Conservation (phyloP, 2,888 invertebrate species). For the Heliconius cydno region DNA sequence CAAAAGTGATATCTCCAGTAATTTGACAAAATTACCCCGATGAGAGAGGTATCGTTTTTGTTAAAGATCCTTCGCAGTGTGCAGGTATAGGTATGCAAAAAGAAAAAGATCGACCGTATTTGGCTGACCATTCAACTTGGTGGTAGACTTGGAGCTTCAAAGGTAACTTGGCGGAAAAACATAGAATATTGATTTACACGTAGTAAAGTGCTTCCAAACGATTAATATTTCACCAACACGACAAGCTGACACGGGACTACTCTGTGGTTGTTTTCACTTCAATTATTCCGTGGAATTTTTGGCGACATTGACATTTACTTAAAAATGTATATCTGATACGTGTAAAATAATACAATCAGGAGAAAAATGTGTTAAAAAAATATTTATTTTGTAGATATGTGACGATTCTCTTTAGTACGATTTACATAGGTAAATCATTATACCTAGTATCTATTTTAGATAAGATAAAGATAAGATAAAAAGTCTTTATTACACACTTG, state of each 20-base stretch:
- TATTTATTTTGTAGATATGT: neutral
- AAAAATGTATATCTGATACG: constrained; percentile 16
- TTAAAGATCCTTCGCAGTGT: constrained; percentile 43
- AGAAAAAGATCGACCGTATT: constrained; percentile 59
- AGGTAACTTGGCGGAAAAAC: constrained; percentile 55
- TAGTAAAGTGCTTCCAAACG: constrained; percentile 64
- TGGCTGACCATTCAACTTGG: constrained; percentile 44
- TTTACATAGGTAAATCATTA: neutral
- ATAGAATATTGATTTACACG: constrained; percentile 71
- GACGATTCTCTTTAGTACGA: neutral
- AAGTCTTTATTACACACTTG: no score
- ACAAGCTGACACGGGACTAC: constrained; percentile 68
- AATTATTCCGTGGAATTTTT: constrained; percentile 60
- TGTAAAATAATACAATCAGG: constrained; percentile 3
- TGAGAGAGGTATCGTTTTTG: constrained; percentile 61
- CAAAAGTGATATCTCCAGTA: constrained; percentile 74
- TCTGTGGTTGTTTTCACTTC: constrained; percentile 65
- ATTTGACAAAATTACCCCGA: constrained; percentile 75
- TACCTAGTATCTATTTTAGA: no score
- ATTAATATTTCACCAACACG: constrained; percentile 66
- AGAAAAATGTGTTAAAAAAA: neutral
- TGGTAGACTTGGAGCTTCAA: constrained; percentile 52
- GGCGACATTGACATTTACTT: constrained; percentile 51
- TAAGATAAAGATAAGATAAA: no score
- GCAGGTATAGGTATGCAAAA: constrained; percentile 39